phyloP scores from a whole-genome alignment of 2,797 vertebrate genomes.

The Lepilemur ruficaudatus region DNA sequence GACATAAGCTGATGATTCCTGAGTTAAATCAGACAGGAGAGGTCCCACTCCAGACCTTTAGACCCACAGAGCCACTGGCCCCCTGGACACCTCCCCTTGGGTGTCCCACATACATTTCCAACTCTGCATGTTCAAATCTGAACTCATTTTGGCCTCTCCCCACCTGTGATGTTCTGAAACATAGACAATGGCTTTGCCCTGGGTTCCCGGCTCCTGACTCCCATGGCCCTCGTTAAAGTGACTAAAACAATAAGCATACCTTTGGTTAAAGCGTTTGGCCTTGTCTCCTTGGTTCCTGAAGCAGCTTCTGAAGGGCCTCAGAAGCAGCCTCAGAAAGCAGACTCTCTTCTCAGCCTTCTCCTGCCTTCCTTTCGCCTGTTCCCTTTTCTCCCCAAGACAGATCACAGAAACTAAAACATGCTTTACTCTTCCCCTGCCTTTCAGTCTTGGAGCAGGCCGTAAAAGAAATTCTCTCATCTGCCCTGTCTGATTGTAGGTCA shows the following conservation, averaged over 20 bases:
- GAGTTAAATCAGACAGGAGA: background rate
- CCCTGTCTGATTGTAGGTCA: background rate
- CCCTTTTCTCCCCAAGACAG: background rate
- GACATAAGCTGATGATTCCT: fast-evolving
- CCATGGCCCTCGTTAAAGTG: background rate
- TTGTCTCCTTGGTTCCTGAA: background rate
- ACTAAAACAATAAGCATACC: background rate
- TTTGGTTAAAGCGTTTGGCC: background rate
- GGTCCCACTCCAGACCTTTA: background rate
- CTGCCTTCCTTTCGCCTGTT: background rate
- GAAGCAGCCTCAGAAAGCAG: background rate
- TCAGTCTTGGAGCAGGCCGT: too few relatives aligned
- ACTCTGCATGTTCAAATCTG: background rate
- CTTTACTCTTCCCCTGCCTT: background rate
- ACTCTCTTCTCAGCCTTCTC: background rate
- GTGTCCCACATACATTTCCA: background rate
- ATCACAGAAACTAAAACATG: background rate
- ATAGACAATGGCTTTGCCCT: background rate
- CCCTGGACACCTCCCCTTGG: background rate
- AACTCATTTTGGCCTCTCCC: background rate
- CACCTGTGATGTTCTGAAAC: too few relatives aligned
- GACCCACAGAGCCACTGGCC: background rate
- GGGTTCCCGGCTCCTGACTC: background rate
- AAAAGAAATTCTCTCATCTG: background rate
- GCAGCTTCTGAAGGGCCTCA: background rate